A percentile compares a stretch with the other conserved stretches of the same genome.
These are phyloP conservation scores for Drosophila arawakana DNA, from an alignment of 1,140 invertebrate genomes.

Conservation along the genomic window DNA sequence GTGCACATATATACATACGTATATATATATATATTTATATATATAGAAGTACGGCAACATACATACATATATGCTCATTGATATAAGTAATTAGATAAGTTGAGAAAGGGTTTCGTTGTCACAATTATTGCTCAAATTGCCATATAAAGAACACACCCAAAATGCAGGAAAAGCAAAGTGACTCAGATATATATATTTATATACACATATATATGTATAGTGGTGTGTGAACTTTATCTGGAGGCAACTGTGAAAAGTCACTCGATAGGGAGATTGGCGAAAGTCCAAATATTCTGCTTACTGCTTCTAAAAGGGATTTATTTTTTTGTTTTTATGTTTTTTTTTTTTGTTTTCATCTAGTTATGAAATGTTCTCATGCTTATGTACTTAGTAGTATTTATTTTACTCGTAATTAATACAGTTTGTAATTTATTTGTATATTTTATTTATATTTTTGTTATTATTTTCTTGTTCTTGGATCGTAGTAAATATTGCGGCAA, in stretches of 20 bases:
- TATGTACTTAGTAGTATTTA: constrained; percentile 24
- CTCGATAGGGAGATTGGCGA: constrained; percentile 14
- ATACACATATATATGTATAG: background rate
- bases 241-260: constrained; percentile 20
- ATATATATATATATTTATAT: background rate
- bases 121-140: constrained; percentile 38
- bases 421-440: constrained; percentile 35
- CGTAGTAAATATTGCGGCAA: constrained; percentile 57
- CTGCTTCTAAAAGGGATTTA: constrained; percentile 45
- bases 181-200: constrained; percentile 1
- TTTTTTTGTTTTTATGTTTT: constrained; percentile 6
- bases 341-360: constrained; percentile 24
- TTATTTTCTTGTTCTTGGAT: constrained; percentile 7
- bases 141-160: constrained; percentile 33
- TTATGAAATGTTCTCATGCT: constrained; percentile 59
- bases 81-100: constrained; percentile 16
- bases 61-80: background rate
- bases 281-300: constrained; percentile 44
- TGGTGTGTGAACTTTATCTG: constrained; percentile 6
- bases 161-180: constrained; percentile 32
- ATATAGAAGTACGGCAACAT: background rate
- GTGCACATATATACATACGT: constrained; percentile 2
- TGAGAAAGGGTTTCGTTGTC: constrained; percentile 31
- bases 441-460: constrained; percentile 7
- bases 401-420: constrained; percentile 63